Evolutionary conservation across 2,113 vertebrate species (phyloP).

Genomic region (Epinephelus cyanopodus): DNA sequence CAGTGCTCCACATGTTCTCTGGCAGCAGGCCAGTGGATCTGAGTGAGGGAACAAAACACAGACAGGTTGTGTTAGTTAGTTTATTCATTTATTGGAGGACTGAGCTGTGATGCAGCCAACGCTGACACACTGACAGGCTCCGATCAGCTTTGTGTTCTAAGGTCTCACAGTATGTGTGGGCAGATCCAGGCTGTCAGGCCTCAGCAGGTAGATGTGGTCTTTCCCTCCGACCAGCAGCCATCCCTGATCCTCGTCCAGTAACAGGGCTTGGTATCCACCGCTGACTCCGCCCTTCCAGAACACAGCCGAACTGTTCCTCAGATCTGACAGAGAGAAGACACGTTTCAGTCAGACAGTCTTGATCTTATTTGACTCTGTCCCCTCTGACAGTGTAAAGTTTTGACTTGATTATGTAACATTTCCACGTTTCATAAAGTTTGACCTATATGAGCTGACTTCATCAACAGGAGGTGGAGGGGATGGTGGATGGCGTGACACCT

Average conservation of each 20-base stretch:
- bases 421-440: too few species aligned
- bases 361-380: too few species aligned
- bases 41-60: slow-evolving; percentile 13
- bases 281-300: slow-evolving; percentile 78
- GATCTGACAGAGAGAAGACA: slow-evolving; percentile 75
- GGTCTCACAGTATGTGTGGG: slow-evolving; percentile 81
- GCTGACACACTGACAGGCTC: too few species aligned
- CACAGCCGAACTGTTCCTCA: slow-evolving; percentile 83
- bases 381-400: too few species aligned
- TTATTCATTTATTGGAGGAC: too few species aligned
- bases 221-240: slow-evolving; percentile 90
- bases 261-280: slow-evolving; percentile 84
- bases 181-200: slow-evolving; percentile 81
- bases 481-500: too few species aligned
- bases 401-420: too few species aligned
- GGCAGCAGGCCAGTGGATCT: slow-evolving; percentile 89
- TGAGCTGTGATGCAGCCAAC: too few species aligned
- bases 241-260: slow-evolving; percentile 88
- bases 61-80: too few species aligned
- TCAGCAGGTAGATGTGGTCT: slow-evolving; percentile 88
- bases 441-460: too few species aligned
- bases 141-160: neutral
- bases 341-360: neutral
- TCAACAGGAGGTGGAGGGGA: too few species aligned
- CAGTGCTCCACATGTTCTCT: slow-evolving; percentile 87